phyloP scores from a whole-genome alignment of 2,888 invertebrate species.

The Thalpophila matura region DNA sequence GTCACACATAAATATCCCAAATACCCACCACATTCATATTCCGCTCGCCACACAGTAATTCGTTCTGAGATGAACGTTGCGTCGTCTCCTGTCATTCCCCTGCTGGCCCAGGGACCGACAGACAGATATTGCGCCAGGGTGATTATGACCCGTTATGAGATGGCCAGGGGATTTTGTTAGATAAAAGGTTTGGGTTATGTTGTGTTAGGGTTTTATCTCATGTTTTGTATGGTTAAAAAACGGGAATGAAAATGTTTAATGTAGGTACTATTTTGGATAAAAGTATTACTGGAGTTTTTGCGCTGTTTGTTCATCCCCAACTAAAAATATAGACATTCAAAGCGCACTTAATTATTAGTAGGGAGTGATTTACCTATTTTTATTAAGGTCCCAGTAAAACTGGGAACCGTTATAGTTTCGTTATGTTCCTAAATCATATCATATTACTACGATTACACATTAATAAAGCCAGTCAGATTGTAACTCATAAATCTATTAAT shows the following conservation, averaged over 20 bases:
- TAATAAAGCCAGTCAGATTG: background rate
- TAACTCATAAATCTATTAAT: background rate
- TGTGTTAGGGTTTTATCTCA: slow-evolving; percentile 20
- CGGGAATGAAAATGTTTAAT: slow-evolving; percentile 9
- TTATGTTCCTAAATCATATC: no score
- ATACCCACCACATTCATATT: slow-evolving; percentile 60
- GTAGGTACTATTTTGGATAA: no score
- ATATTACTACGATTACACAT: slow-evolving; percentile 4
- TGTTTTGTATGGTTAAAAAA: background rate
- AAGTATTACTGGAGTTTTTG: no score
- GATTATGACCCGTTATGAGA: slow-evolving; percentile 52
- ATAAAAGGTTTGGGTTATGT: slow-evolving; percentile 33
- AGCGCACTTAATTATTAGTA: background rate
- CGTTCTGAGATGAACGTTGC: slow-evolving; percentile 63
- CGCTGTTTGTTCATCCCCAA: no score
- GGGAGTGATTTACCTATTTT: no score
- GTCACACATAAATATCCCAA: slow-evolving; percentile 49
- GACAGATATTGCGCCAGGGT: slow-evolving; percentile 45
- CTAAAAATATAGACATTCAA: no score
- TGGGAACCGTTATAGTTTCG: no score
- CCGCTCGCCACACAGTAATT: slow-evolving; percentile 58
- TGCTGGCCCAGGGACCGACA: slow-evolving; percentile 24
- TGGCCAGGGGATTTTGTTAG: slow-evolving; percentile 42
- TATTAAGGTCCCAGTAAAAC: no score
- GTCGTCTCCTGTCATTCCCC: slow-evolving; percentile 56